Conservation (phyloP, 2,888 invertebrate species). For the Nemotelus nigrinus region DNA sequence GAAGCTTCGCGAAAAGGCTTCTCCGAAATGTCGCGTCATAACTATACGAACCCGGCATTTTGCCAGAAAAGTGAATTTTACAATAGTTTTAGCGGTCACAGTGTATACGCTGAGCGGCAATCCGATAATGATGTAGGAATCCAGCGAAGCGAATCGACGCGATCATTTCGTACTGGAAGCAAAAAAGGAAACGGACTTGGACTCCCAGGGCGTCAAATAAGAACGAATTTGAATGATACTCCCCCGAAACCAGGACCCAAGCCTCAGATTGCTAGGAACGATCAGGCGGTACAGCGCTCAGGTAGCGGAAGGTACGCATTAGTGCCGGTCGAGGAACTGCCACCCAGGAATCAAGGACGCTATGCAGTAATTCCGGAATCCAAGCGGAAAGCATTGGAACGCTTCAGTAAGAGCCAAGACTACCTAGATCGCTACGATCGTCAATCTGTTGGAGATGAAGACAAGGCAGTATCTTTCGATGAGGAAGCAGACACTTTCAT, state of each 20-base stretch:
- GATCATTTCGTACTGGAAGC: constrained; percentile 59
- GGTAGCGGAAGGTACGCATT: constrained; percentile 66
- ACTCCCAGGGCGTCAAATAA: constrained; percentile 24
- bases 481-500: constrained; percentile 60
- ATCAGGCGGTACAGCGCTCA: constrained; percentile 52
- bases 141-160: constrained; percentile 65
- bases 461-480: constrained; percentile 56
- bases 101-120: constrained; percentile 59
- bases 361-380: constrained; percentile 63
- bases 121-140: constrained; percentile 58
- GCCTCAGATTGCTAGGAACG: constrained; percentile 47
- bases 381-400: constrained; percentile 57
- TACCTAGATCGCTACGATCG: constrained; percentile 58
- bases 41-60: constrained; percentile 83
- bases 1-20: constrained; percentile 19
- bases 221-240: constrained; percentile 12
- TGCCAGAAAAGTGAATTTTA: constrained; percentile 79
- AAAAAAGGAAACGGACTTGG: constrained; percentile 52
- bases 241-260: constrained; percentile 56
- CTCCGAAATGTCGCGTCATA: constrained; percentile 61
- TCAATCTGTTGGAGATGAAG: constrained; percentile 55
- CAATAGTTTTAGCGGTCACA: constrained; percentile 57
- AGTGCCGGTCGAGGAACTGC: constrained; percentile 66
- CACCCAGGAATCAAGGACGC: constrained; percentile 56
- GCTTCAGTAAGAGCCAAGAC: constrained; percentile 63